phyloP scores from a whole-genome alignment of 2,797 vertebrate genomes.

The Iguana delicatissima region DNA sequence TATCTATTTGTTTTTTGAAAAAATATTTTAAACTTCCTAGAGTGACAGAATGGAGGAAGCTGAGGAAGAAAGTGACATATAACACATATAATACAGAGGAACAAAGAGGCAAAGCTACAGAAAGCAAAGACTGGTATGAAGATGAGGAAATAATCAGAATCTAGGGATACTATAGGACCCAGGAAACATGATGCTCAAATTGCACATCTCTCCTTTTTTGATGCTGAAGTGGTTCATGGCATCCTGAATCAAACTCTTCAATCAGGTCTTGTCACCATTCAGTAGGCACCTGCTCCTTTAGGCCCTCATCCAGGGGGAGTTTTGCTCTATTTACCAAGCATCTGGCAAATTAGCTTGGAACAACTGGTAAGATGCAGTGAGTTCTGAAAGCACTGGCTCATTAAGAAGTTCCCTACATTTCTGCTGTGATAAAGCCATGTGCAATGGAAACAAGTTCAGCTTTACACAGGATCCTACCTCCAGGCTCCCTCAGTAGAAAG shows the following conservation, averaged over 20 bases:
- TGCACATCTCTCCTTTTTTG: background rate
- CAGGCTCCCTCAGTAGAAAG: background rate
- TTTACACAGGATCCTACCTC: background rate
- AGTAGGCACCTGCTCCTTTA: constrained; percentile 21
- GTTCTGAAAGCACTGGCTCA: constrained; percentile 15
- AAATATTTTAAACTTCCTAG: background rate
- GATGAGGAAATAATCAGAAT: background rate
- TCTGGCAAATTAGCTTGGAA: constrained; percentile 31
- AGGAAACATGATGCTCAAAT: background rate
- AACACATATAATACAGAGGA: background rate
- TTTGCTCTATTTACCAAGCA: constrained; percentile 34
- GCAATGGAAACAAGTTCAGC: background rate
- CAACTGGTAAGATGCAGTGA: constrained; percentile 4
- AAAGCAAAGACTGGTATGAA: background rate
- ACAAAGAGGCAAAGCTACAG: no score
- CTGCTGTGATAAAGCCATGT: background rate
- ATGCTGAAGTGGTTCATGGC: constrained; percentile 1
- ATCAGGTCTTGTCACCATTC: background rate
- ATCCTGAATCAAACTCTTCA: background rate
- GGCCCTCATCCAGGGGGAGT: constrained; percentile 24
- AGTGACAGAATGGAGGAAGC: background rate
- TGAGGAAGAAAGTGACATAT: background rate
- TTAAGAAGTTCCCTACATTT: background rate
- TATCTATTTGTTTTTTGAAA: background rate
- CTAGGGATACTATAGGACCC: background rate